Percentiles rank a stretch among this genome's conserved stretches.
phyloP scores from a whole-genome alignment of 2,113 vertebrate genomes.

The Ptilorrhoa leucosticta region DNA sequence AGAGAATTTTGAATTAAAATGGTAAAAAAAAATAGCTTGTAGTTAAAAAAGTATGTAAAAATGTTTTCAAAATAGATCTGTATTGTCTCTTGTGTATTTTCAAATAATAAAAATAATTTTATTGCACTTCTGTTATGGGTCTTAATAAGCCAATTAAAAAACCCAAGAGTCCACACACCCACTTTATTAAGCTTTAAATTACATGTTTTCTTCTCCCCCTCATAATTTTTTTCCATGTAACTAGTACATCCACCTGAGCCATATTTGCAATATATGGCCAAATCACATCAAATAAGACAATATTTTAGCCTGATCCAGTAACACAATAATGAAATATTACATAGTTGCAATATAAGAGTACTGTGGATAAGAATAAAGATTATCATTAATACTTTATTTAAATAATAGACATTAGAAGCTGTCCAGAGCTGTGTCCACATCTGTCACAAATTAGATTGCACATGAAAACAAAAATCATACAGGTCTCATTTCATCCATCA shows the following conservation, averaged over 20 bases:
- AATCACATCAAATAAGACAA: not conserved
- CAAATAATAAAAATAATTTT: constrained; percentile 26
- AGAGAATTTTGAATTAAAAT: not conserved
- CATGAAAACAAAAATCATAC: not conserved
- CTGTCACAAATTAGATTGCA: not conserved
- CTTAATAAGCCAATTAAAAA: not conserved
- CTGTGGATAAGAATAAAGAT: not conserved
- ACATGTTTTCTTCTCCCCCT: accelerated
- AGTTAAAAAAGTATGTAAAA: not conserved
- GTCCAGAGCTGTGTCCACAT: not conserved
- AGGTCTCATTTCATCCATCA: not conserved
- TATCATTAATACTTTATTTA: not conserved
- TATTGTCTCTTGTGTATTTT: not conserved
- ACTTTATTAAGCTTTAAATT: not conserved
- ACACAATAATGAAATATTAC: not conserved
- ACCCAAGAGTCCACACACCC: not conserved
- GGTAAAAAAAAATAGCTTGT: not conserved
- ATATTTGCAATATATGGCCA: not conserved
- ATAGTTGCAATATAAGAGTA: not conserved
- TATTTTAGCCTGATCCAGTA: not conserved
- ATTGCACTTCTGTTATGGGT: not conserved
- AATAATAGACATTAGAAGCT: not conserved
- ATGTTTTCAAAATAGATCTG: not conserved
- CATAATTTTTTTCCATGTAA: not conserved
- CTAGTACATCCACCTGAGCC: not conserved